Evolutionary conservation across 2,113 vertebrate genomes (phyloP).

Genomic region (Tamias sibiricus): DNA sequence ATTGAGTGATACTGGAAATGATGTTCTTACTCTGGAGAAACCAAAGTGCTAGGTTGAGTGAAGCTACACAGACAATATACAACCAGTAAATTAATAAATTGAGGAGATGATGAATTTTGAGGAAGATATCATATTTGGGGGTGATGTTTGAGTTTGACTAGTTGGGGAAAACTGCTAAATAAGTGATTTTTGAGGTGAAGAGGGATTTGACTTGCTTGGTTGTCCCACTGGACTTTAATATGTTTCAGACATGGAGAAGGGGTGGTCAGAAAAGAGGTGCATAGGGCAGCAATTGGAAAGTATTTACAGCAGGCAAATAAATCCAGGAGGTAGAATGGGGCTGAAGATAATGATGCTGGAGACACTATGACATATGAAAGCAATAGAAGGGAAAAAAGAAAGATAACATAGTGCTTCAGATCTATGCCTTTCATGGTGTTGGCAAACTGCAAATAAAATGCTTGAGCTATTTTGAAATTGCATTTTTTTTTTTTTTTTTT

Average conservation of each 20-base stretch:
- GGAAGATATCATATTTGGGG: background rate
- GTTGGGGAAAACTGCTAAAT: background rate
- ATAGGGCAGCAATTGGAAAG: rapidly evolving
- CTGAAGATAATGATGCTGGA: background rate
- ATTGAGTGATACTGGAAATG: background rate
- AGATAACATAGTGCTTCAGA: background rate
- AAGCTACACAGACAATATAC: background rate
- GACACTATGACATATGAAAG: background rate
- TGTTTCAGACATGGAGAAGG: background rate
- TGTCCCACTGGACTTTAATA: background rate
- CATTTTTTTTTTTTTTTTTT: background rate
- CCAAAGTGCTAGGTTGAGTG: background rate
- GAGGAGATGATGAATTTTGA: background rate
- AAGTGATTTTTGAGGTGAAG: background rate
- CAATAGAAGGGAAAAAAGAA: background rate
- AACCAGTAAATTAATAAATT: background rate
- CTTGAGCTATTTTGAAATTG: background rate
- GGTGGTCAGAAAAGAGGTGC: background rate
- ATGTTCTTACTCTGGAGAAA: background rate
- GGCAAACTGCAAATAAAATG: background rate
- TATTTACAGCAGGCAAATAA: background rate
- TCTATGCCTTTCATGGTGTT: background rate
- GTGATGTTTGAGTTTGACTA: background rate
- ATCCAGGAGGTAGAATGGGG: rapidly evolving
- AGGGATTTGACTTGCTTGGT: background rate